Evolutionary conservation across 2,888 invertebrate species (phyloP).

Genomic region (Anthoptus insignis): DNA sequence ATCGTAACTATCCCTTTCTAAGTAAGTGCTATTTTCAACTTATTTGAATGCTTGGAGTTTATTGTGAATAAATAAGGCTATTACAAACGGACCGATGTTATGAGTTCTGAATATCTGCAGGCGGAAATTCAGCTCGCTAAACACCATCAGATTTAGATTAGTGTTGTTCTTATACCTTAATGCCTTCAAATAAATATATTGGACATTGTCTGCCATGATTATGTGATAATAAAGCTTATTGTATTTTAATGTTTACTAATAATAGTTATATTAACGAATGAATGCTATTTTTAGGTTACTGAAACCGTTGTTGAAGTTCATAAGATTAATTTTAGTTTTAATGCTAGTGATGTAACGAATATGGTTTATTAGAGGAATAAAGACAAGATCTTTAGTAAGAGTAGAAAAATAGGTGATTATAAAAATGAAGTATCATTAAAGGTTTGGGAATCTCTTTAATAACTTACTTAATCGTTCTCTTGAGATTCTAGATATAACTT

Average conservation of each 20-base stretch:
- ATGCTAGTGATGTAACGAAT: slow-evolving; percentile 17
- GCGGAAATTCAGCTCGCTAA: background rate
- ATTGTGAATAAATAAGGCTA: background rate
- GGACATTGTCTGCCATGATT: slow-evolving; percentile 60
- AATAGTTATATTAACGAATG: slow-evolving; percentile 24
- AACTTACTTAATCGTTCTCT: too few species aligned
- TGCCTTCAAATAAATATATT: slow-evolving; percentile 26
- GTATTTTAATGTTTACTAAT: slow-evolving; percentile 34
- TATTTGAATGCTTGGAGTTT: background rate
- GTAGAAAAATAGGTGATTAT: too few species aligned
- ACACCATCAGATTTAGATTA: slow-evolving; percentile 9
- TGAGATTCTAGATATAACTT: too few species aligned
- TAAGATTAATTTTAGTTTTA: slow-evolving; percentile 9
- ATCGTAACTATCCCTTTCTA: background rate
- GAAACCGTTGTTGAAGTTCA: slow-evolving; percentile 10
- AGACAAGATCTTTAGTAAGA: too few species aligned
- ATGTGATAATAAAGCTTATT: slow-evolving; percentile 65
- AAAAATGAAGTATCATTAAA: too few species aligned
- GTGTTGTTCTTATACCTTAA: slow-evolving; percentile 20
- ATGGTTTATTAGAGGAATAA: too few species aligned
- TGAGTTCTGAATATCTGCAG: background rate
- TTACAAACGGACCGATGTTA: background rate
- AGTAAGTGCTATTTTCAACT: slow-evolving; percentile 17
- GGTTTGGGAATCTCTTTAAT: too few species aligned
- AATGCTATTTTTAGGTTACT: slow-evolving; percentile 24